A percentile compares a stretch with the other conserved stretches of the same genome.
phyloP scores from a whole-genome alignment of 53 echinoderm and acorn worm species.

The Paracentrotus lividus region DNA sequence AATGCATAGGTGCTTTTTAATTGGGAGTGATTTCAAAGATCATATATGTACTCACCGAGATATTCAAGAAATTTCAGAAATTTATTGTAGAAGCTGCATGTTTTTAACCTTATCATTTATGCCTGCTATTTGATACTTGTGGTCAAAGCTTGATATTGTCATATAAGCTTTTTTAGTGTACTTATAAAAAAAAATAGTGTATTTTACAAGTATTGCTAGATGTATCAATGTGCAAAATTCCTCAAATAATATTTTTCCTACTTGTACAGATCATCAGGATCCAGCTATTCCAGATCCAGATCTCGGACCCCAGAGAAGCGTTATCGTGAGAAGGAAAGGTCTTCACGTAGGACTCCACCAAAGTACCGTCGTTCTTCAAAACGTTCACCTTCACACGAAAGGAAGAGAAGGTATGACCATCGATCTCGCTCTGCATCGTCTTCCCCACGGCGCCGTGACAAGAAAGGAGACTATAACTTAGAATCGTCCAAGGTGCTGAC shows the following conservation, averaged over 20 bases:
- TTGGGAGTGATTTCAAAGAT: too few relatives aligned
- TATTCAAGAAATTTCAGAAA: too few relatives aligned
- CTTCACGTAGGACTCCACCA: conserved; percentile 50
- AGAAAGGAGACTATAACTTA: conserved; percentile 18
- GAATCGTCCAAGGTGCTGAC: conserved; percentile 45
- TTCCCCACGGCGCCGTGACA: neutral
- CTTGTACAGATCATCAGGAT: conserved; percentile 40
- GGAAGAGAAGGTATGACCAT: conserved; percentile 3
- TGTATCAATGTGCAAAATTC: neutral
- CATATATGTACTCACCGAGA: too few relatives aligned
- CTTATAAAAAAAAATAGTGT: too few relatives aligned
- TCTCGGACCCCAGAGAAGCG: conserved; percentile 36
- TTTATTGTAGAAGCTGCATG: too few relatives aligned
- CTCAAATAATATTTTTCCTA: neutral
- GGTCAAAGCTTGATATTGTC: neutral
- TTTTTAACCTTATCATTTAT: too few relatives aligned
- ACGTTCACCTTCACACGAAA: conserved; percentile 52
- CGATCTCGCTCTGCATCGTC: conserved; percentile 56
- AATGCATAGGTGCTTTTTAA: too few relatives aligned
- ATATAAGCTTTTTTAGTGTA: too few relatives aligned
- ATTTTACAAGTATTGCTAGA: neutral
- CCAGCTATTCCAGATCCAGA: conserved; percentile 59
- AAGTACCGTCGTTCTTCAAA: conserved; percentile 30
- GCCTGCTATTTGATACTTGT: too few relatives aligned
- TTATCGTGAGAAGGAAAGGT: conserved; percentile 10